Percentiles rank a stretch among this genome's conserved stretches.
Conservation (phyloP, 2,113 vertebrate genomes). For the Lasiurus borealis region DNA sequence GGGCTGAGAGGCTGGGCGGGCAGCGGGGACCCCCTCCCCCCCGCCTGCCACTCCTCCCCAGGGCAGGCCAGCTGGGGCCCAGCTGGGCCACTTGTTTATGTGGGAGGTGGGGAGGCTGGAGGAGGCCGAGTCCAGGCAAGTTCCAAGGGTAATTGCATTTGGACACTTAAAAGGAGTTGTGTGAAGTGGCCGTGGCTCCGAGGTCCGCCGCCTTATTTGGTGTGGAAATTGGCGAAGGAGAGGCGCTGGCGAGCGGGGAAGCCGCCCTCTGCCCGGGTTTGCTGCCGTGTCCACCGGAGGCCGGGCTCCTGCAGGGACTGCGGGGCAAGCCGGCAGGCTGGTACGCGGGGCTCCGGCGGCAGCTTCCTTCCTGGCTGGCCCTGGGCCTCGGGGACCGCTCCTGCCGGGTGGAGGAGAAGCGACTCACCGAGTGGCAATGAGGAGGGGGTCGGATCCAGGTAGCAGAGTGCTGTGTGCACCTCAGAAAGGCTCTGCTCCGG, state of each 20-base stretch:
- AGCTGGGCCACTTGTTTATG: conserved; percentile 76
- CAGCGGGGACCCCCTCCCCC: neutral
- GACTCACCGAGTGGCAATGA: neutral
- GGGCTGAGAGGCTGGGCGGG: neutral
- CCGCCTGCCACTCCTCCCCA: no score
- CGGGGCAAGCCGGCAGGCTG: neutral
- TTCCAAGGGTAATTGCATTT: conserved; percentile 69
- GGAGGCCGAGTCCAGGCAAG: neutral
- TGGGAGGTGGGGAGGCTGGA: neutral
- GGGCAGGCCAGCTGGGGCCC: conserved; percentile 74
- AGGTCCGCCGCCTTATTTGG: conserved; percentile 78
- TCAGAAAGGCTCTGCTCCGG: neutral
- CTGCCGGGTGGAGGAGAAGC: neutral
- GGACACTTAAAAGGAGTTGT: conserved; percentile 79
- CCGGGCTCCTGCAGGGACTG: neutral
- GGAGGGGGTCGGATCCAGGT: fast-evolving
- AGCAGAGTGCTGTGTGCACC: no score
- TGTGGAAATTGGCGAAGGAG: conserved; percentile 67
- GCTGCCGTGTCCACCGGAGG: neutral
- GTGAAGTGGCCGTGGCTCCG: conserved; percentile 56
- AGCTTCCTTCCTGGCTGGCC: neutral
- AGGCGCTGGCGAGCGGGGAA: neutral
- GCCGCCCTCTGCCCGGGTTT: neutral
- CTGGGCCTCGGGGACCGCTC: neutral
- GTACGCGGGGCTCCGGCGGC: neutral